Conservation (phyloP, 2,888 invertebrate species). For the Spatulosminthurus flaviceps region DNA sequence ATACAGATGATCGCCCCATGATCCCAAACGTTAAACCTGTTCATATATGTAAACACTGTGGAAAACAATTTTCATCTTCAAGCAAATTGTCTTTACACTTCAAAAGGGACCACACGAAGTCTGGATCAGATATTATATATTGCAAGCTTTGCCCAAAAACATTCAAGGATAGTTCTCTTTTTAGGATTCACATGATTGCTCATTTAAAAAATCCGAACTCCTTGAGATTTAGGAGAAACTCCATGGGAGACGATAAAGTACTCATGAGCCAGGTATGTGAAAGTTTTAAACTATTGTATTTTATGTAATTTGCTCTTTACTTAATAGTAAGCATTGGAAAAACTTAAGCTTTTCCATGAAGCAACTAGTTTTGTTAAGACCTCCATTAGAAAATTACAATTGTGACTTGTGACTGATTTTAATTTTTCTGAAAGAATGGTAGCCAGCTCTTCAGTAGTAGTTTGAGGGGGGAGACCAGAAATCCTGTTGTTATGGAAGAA, state of each 20-base stretch:
- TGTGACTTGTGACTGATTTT: no score
- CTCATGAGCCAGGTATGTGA: not conserved
- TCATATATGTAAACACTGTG: not conserved
- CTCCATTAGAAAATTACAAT: no score
- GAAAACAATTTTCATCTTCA: not conserved
- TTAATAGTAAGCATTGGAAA: no score
- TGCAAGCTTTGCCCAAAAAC: conserved; percentile 29
- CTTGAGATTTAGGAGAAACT: not conserved
- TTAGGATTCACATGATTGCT: conserved; percentile 38
- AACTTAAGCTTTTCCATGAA: no score
- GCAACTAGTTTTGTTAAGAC: no score
- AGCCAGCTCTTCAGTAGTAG: conserved; percentile 1
- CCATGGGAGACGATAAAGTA: not conserved
- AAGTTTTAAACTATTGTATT: no score
- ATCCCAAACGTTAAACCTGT: not conserved
- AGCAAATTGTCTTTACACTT: not conserved
- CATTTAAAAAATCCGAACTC: not conserved
- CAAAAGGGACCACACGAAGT: not conserved
- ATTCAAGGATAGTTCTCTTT: conserved; percentile 13
- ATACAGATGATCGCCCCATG: no score
- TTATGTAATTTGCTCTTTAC: no score
- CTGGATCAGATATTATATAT: not conserved
- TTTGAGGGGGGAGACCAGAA: not conserved
- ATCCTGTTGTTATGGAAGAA: not conserved
- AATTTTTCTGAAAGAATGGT: no score